Evolutionary conservation across 1,140 invertebrate species (phyloP).

Genomic region (Thalassaphorura encarpata): DNA sequence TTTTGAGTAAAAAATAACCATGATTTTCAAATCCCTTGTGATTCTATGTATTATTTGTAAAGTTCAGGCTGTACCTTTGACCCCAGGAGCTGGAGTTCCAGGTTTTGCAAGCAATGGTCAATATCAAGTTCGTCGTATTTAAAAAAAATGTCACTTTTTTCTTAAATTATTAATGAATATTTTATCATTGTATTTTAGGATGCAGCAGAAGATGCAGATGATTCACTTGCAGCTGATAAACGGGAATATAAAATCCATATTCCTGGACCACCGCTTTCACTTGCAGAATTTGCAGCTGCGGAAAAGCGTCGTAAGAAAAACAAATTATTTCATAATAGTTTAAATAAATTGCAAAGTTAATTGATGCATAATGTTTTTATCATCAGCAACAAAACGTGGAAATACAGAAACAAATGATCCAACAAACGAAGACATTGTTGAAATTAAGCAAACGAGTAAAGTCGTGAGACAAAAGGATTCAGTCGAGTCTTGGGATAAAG

Average conservation of each 20-base stretch:
- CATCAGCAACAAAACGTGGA: not conserved
- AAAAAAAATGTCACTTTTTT: too few species aligned
- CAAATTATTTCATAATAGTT: not conserved
- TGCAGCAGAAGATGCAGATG: not conserved
- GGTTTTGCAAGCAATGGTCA: too few species aligned
- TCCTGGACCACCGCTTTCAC: not conserved
- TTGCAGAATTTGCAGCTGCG: not conserved
- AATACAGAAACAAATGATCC: slow-evolving; percentile 1
- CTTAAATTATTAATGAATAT: too few species aligned
- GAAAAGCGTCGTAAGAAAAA: not conserved
- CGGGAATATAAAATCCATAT: not conserved
- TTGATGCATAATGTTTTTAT: not conserved
- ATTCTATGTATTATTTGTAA: too few species aligned
- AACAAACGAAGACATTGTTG: slow-evolving; percentile 4
- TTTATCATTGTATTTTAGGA: too few species aligned
- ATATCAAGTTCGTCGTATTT: too few species aligned
- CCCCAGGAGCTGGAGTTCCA: too few species aligned
- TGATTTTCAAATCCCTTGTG: too few species aligned
- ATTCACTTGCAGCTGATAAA: not conserved
- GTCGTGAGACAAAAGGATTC: slow-evolving; percentile 2
- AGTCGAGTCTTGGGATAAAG: slow-evolving; percentile 3
- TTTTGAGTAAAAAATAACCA: too few species aligned
- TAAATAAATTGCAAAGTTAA: not conserved
- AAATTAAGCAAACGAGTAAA: not conserved
- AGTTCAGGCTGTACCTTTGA: too few species aligned